phyloP scores from a whole-genome alignment of 92 coral and sea anemone genomes.

The Parazoanthus atlanticus region DNA sequence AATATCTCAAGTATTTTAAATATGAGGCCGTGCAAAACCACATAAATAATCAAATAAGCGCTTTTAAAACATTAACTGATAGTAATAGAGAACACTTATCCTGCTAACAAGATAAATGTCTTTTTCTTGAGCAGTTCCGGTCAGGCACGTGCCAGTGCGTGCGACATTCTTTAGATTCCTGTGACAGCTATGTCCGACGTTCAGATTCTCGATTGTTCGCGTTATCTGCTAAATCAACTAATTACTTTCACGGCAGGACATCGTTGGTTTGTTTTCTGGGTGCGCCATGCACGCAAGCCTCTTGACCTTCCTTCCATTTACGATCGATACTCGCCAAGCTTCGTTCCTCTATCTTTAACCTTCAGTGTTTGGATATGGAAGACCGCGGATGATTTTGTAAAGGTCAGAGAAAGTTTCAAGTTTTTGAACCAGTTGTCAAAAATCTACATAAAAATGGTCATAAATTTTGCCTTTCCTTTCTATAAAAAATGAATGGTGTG shows the following conservation, averaged over 20 bases:
- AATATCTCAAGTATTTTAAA: not conserved
- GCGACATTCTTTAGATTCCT: too few species aligned
- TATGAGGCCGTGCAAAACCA: not conserved
- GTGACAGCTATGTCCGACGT: not conserved
- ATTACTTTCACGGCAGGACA: not conserved
- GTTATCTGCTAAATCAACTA: not conserved
- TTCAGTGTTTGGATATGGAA: too few species aligned
- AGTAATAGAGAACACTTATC: too few species aligned
- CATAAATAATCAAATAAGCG: not conserved
- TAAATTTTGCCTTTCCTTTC: too few species aligned
- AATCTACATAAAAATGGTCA: too few species aligned
- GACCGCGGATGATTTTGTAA: too few species aligned
- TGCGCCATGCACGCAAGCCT: not conserved
- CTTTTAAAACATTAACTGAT: not conserved
- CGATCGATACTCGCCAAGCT: too few species aligned
- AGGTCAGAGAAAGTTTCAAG: too few species aligned
- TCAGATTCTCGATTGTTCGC: not conserved
- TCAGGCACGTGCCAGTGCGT: not conserved
- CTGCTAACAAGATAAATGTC: not conserved
- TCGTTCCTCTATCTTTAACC: too few species aligned
- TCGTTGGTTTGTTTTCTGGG: not conserved
- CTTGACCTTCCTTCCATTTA: not conserved
- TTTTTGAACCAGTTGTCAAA: too few species aligned
- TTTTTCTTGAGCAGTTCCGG: not conserved
- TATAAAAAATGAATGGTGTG: not conserved